Evolutionary conservation across 1,140 invertebrate species (phyloP).

Genomic region (Oryctes rhinoceros): DNA sequence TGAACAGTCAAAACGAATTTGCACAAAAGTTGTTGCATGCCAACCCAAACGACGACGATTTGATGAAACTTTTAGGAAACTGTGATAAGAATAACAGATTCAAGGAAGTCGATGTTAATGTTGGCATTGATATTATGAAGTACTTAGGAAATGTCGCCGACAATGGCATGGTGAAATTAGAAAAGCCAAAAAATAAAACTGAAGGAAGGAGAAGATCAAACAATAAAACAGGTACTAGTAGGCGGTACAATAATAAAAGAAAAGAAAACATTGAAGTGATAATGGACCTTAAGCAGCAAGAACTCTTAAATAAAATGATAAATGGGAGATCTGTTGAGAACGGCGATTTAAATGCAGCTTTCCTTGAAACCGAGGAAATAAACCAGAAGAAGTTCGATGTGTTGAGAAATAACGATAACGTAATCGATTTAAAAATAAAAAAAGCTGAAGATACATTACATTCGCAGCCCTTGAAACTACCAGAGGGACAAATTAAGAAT

Average conservation of each 20-base stretch:
- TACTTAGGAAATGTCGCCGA: constrained; percentile 14
- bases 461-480: neutral
- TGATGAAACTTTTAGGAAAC: neutral
- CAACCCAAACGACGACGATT: neutral
- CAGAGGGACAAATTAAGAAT: neutral
- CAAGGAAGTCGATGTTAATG: constrained; percentile 35
- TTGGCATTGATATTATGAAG: constrained; percentile 31
- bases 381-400: constrained; percentile 30
- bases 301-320: neutral
- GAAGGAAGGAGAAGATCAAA: constrained; percentile 20
- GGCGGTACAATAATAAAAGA: constrained; percentile 36
- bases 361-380: neutral
- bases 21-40: neutral
- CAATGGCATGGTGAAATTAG: constrained; percentile 17
- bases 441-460: neutral
- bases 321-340: neutral
- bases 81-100: constrained; percentile 19
- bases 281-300: neutral
- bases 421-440: constrained; percentile 14
- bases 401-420: neutral
- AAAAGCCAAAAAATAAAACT: constrained; percentile 23
- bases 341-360: neutral
- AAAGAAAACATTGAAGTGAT: constrained; percentile 36
- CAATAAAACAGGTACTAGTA: neutral
- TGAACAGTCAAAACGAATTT: constrained; percentile 12